Evolutionary conservation across 2,113 vertebrate species (phyloP).

Genomic region (Cichladusa arquata): DNA sequence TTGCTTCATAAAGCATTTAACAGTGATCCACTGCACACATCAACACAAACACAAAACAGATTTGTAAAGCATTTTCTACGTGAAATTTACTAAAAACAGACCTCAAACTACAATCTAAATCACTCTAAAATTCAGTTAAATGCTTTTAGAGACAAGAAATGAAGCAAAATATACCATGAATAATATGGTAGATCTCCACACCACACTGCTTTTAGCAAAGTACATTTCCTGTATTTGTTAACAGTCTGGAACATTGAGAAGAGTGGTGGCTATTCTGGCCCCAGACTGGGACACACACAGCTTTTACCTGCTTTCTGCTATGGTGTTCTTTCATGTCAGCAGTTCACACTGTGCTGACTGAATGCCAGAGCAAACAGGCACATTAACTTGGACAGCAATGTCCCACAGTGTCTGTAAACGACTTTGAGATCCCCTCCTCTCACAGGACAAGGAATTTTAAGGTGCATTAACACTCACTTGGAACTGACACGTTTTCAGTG

Average conservation of each 20-base stretch:
- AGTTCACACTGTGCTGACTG: accelerated
- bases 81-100: background rate
- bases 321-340: background rate
- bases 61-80: background rate
- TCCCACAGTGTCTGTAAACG: conserved; percentile 39
- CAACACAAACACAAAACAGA: background rate
- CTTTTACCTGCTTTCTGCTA: background rate
- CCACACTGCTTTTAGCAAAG: conserved; percentile 11
- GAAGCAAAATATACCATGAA: conserved; percentile 44
- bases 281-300: background rate
- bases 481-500: background rate
- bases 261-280: background rate
- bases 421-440: background rate
- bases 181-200: background rate
- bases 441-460: background rate
- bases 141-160: conserved; percentile 34
- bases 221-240: conserved; percentile 69
- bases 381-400: background rate
- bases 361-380: background rate
- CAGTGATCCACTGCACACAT: background rate
- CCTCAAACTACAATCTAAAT: background rate
- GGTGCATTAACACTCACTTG: background rate
- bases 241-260: background rate
- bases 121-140: conserved; percentile 34
- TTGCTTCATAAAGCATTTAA: conserved; percentile 70